These are phyloP conservation scores for Hiodon alosoides DNA, from an alignment of 2,113 vertebrate genomes.

Conservation along the genomic window DNA sequence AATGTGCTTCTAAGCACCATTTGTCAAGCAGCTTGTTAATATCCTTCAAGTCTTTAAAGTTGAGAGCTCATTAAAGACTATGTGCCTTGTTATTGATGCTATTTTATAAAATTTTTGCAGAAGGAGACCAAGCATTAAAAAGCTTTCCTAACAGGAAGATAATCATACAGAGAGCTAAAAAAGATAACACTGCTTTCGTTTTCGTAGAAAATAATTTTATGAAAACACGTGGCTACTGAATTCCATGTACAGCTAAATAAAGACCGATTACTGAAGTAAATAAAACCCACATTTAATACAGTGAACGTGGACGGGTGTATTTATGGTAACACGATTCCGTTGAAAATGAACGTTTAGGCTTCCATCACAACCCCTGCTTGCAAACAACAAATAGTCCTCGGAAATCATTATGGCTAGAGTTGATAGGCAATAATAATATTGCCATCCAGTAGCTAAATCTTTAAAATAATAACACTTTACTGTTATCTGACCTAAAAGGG, in stretches of 20 bases:
- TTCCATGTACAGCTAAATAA: not conserved
- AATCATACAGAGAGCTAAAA: not conserved
- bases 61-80: constrained; percentile 99
- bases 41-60: constrained; percentile 99
- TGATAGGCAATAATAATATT: too few relatives aligned
- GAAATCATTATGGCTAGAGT: too few relatives aligned
- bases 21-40: constrained; percentile 99
- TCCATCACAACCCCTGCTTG: too few relatives aligned
- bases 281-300: not conserved
- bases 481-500: not conserved
- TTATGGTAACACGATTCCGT: too few relatives aligned
- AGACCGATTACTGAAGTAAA: not conserved
- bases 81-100: constrained; percentile 88
- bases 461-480: too few relatives aligned
- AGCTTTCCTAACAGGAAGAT: not conserved
- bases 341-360: too few relatives aligned
- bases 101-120: constrained; percentile 87
- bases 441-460: too few relatives aligned
- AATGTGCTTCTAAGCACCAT: constrained; percentile 99
- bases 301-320: not conserved
- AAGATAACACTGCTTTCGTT: not conserved
- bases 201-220: not conserved
- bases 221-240: not conserved
- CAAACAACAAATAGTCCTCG: too few relatives aligned
- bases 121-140: constrained; percentile 53